These are phyloP conservation scores for Manacus vitellinus DNA, from an alignment of 2,113 vertebrate species.

Conservation along the genomic window DNA sequence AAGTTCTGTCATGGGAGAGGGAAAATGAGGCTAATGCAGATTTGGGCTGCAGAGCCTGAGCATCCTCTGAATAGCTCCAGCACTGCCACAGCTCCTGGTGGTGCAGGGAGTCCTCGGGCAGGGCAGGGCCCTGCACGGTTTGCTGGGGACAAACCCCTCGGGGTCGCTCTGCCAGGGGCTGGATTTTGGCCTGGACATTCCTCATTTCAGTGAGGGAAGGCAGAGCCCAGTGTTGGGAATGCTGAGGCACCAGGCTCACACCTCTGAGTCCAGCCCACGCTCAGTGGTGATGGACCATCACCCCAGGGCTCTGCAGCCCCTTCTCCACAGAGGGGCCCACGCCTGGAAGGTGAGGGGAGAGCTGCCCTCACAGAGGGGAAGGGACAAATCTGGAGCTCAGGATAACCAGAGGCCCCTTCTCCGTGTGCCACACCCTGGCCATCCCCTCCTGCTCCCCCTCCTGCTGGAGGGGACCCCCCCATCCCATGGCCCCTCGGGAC, in stretches of 20 bases:
- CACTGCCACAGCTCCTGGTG: neutral
- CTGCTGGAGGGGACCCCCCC: neutral
- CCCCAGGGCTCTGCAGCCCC: neutral
- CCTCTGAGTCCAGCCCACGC: accelerated
- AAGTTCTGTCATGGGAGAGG: neutral
- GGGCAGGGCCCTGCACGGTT: too few relatives aligned
- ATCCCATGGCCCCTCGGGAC: accelerated
- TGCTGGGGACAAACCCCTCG: neutral
- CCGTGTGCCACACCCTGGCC: neutral
- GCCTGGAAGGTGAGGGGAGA: neutral
- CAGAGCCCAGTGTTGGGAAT: neutral
- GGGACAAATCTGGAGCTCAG: neutral
- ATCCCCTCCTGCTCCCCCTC: neutral
- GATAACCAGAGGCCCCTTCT: neutral
- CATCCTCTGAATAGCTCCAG: neutral
- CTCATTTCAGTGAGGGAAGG: accelerated
- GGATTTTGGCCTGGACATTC: neutral
- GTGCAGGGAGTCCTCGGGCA: neutral
- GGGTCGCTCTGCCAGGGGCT: neutral
- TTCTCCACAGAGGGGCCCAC: neutral
- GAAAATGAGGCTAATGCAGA: neutral
- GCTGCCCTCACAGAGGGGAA: neutral
- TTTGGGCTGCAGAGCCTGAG: neutral
- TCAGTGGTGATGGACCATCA: accelerated
- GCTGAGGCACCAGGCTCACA: accelerated